A percentile compares a stretch with the other conserved stretches of the same genome.
phyloP scores from a whole-genome alignment of 2,888 invertebrate species.

The Megastigmus dorsalis region DNA sequence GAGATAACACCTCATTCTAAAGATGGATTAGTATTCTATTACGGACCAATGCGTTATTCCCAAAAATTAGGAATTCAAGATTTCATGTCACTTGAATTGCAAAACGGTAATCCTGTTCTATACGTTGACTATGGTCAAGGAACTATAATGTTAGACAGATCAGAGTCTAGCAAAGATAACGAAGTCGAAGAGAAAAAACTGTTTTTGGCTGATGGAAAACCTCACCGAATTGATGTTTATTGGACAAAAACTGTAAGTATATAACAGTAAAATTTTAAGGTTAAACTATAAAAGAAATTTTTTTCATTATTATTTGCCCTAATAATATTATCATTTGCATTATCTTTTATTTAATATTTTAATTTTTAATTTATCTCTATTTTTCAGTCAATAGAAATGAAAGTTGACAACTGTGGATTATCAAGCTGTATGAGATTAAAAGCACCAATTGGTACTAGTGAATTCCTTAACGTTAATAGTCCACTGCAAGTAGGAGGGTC shows the following conservation, averaged over 20 bases:
- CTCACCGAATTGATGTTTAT: slow-evolving; percentile 87
- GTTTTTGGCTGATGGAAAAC: slow-evolving; percentile 87
- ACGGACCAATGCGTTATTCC: slow-evolving; percentile 86
- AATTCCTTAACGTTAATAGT: slow-evolving; percentile 88
- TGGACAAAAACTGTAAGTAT: slow-evolving; percentile 74
- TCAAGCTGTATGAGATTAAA: slow-evolving; percentile 83
- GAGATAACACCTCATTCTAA: slow-evolving; percentile 86
- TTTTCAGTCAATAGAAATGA: slow-evolving; percentile 81
- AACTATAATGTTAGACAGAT: slow-evolving; percentile 75
- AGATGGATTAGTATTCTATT: slow-evolving; percentile 91
- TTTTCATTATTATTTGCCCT: no score
- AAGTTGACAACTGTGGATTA: slow-evolving; percentile 84
- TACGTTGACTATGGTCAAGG: slow-evolving; percentile 93
- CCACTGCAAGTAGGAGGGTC: slow-evolving; percentile 91
- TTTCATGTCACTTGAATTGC: slow-evolving; percentile 92
- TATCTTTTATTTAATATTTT: background rate
- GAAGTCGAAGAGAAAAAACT: slow-evolving; percentile 82
- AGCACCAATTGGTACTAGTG: slow-evolving; percentile 82
- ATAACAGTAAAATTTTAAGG: background rate
- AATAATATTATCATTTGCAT: no score
- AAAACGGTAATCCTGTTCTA: slow-evolving; percentile 87
- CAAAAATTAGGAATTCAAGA: slow-evolving; percentile 83
- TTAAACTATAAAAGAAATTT: background rate
- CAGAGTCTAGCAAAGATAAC: slow-evolving; percentile 43
- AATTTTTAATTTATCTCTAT: slow-evolving; percentile 7